Percentiles rank a stretch among this genome's conserved stretches.
Evolutionary conservation across 2,797 vertebrate genomes (phyloP).

Genomic region (Leucoraja ocellata): DNA sequence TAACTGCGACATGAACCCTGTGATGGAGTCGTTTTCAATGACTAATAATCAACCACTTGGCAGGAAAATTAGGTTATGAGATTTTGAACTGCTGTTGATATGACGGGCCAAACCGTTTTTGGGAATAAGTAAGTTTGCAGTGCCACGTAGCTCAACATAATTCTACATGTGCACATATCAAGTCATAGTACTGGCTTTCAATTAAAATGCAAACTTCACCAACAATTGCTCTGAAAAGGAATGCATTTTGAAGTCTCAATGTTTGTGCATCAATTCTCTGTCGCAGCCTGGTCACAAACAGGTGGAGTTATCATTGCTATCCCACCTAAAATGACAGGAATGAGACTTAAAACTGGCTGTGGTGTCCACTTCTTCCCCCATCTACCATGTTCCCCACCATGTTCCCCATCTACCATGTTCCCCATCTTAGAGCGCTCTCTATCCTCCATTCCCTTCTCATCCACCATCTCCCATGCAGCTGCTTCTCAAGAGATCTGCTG

Average conservation of each 20-base stretch:
- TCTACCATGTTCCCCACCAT: neutral
- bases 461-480: neutral
- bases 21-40: neutral
- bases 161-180: neutral
- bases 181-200: neutral
- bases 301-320: neutral
- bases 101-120: neutral
- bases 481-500: neutral
- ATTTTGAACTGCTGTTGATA: neutral
- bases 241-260: neutral
- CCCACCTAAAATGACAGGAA: neutral
- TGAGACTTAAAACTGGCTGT: neutral
- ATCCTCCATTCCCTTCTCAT: neutral
- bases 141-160: neutral
- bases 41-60: neutral
- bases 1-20: neutral
- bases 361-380: neutral
- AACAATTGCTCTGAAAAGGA: neutral
- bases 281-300: neutral
- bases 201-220: neutral
- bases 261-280: neutral
- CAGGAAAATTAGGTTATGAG: neutral
- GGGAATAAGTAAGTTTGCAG: neutral
- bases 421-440: neutral
- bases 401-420: neutral